Evolutionary conservation across 2,888 invertebrate genomes (phyloP).

Genomic region (Phyllotreta cruciferae): DNA sequence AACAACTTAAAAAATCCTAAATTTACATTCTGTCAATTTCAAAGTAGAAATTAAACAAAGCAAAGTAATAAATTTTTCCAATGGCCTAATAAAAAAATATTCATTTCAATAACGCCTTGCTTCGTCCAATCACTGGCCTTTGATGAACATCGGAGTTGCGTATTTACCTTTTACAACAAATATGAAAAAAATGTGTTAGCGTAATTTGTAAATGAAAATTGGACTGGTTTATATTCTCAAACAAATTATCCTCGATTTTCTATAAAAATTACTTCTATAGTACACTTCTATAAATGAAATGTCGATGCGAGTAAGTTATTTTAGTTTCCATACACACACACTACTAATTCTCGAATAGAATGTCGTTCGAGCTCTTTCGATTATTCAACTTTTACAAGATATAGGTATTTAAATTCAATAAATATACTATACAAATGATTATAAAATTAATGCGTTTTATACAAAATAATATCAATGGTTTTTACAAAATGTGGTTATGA

Average conservation of each 20-base stretch:
- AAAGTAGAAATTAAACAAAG: slow-evolving; percentile 30
- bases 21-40: slow-evolving; percentile 20
- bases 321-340: not conserved
- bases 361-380: too few species aligned
- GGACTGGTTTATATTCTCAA: slow-evolving; percentile 2
- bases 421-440: too few species aligned
- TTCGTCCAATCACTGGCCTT: slow-evolving; percentile 24
- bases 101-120: slow-evolving; percentile 20
- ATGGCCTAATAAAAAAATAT: slow-evolving; percentile 26
- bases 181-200: slow-evolving; percentile 8
- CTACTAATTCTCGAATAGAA: too few species aligned
- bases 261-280: slow-evolving; percentile 2
- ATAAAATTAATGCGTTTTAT: too few species aligned
- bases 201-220: slow-evolving; percentile 22
- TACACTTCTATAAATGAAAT: not conserved
- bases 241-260: slow-evolving; percentile 4
- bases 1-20: slow-evolving; percentile 29
- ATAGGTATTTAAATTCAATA: too few species aligned
- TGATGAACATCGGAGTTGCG: slow-evolving; percentile 19
- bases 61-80: slow-evolving; percentile 15
- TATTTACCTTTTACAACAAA: slow-evolving; percentile 15
- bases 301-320: not conserved
- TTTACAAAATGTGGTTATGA: too few species aligned
- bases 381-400: too few species aligned
- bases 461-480: too few species aligned